phyloP scores from a whole-genome alignment of 2,113 vertebrate species.

The Rattus norvegicus region DNA sequence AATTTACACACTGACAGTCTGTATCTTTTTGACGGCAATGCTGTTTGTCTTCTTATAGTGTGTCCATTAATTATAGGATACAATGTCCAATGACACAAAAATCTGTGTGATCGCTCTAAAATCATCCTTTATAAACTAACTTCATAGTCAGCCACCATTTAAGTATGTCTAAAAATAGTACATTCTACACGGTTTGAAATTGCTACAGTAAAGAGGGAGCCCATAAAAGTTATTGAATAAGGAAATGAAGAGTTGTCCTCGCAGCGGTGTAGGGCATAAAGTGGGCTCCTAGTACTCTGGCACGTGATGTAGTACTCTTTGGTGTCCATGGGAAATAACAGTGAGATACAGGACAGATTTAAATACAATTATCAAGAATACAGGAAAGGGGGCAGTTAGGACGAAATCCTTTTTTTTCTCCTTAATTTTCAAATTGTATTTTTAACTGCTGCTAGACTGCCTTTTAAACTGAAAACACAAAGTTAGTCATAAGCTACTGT shows the following conservation, averaged over 20 bases:
- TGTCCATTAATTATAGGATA: background rate
- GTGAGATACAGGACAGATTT: background rate
- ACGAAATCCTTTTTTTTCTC: background rate
- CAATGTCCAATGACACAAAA: background rate
- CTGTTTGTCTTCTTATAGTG: background rate
- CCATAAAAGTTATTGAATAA: background rate
- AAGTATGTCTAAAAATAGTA: background rate
- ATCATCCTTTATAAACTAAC: conserved; percentile 23
- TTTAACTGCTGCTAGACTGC: background rate
- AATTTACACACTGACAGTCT: background rate
- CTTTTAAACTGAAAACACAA: background rate
- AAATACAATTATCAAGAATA: background rate
- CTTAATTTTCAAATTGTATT: background rate
- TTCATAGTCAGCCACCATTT: background rate
- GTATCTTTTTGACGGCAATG: background rate
- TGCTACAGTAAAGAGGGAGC: background rate
- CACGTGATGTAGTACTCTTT: background rate
- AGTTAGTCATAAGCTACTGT: background rate
- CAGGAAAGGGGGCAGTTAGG: background rate
- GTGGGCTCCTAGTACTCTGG: background rate
- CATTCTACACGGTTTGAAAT: background rate
- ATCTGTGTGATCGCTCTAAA: background rate
- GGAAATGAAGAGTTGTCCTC: background rate
- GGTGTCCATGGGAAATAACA: background rate
- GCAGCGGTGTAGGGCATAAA: background rate